Evolutionary conservation across 1,140 invertebrate species (phyloP), one percentile per base, ranked within the genome.

Genomic region (Lordiphosa stackelbergi): DNA sequence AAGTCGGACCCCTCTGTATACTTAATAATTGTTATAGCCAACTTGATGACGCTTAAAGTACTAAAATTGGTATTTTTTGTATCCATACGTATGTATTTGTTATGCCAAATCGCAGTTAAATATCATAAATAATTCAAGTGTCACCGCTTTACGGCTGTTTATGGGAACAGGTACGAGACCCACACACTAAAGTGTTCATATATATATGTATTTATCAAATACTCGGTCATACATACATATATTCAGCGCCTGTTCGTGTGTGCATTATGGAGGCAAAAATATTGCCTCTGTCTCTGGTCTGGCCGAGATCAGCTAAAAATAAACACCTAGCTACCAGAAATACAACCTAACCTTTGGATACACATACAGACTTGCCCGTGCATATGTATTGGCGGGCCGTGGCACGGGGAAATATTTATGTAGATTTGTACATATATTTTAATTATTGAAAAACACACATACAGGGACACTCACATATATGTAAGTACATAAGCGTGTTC

Each of bases 251-350:
- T 54, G 55, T 54, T 53, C 36, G 38, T 63, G 53, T 28, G 35
- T 72, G 55, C 56, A 62, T 68, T 68, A 73, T 68, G 64, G 66
- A 69, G 66, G 49, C 69, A 69, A 69, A 54, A 66, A 69, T 46
- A 69, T 56, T 19, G 61, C 52, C 53, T 56, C 62, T 66, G 63
- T 34, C 28, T 46, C 43, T 46, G 43, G 43, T 46, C 43, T 46
- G 43, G 19, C 66, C 51, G 66, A 69, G 65, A 71, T 74, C 68
- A 47, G 48, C 74, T 79, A 79, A 64, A 79, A 79, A 79, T 79
- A 79, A 77, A 70, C 49, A 60, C 28, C 69, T 79, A 75, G 74
- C 74, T 81, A 51, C 73, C 65, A 69, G 61, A 69, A 69, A 69
- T 69, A 69, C 66, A 61, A 68, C 65, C 65, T 54, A 56, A 68